Evolutionary conservation across 2,797 vertebrate species (phyloP), one percentile per base, ranked within the genome.

Genomic region (Carduelis carduelis): DNA sequence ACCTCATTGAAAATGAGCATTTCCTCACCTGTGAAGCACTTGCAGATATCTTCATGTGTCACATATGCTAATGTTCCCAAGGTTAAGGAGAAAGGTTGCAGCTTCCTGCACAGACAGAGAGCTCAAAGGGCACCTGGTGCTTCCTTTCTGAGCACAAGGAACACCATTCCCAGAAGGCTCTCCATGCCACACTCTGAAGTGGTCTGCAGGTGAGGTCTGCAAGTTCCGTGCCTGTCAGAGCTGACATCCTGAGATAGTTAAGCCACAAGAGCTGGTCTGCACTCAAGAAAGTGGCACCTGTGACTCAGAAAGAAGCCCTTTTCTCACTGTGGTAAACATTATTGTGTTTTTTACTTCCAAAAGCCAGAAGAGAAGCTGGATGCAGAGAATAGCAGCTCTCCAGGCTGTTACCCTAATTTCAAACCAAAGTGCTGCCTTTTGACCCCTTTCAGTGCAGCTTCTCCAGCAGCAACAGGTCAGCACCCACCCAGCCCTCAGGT

Each of bases 21-120:
- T 63, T 95, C 94, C 97, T 97, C 96, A 99, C 99, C 99, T 99
- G 99, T 99, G 97, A 99, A 99, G 90, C 99, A 99, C 91, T 98
- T 98, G 96, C 99, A 99, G 97, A 99, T 99, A 93, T 99, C 99
- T 93, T 99, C 99, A 27, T 99, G 99, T 53, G 98, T 99, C 81
- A 99, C 98, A 93, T 99, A 99, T 0, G 99, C 99, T 98, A 99
- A 98, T 83, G 99, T 99, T 97, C 50, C 34, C 82, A 56, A 88
- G 52, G 97, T 98, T 98, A 98, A 98, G 98, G 97, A 97, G 75
- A 97, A 97, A 61, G n/a, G 69, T 43, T 35, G 80, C 56, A 70
- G 72, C 49, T 95, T 82, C 69, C 87, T 89, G 41, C 1, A 7
- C 46, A 53, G 14, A 7, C 46, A 53, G 14, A 68, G 59, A 76